Evolutionary conservation across 2,888 invertebrate genomes (phyloP).

Genomic region (Subacronicta megacephala): DNA sequence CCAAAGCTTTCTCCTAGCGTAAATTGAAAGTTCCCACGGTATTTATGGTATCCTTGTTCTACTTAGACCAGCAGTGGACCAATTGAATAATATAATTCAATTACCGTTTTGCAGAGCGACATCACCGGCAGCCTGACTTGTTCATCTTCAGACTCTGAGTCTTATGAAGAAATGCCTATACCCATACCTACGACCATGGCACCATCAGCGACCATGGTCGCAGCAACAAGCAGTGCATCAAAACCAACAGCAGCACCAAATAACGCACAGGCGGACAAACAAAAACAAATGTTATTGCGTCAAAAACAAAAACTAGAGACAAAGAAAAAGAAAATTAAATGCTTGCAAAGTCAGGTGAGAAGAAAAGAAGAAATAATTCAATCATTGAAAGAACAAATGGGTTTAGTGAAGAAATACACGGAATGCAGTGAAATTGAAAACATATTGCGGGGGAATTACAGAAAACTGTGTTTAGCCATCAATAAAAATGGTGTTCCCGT

Average conservation of each 20-base stretch:
- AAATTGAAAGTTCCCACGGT: no score
- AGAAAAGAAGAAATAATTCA: not conserved
- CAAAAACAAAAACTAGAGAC: not conserved
- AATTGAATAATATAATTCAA: not conserved
- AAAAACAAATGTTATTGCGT: not conserved
- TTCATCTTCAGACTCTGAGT: not conserved
- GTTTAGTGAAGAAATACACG: conserved; percentile 1
- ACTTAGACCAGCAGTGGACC: no score
- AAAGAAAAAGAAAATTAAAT: not conserved
- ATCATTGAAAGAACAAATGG: not conserved
- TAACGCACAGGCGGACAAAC: no score
- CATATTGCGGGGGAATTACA: conserved; percentile 10
- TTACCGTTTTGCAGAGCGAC: not conserved
- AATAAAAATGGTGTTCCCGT: not conserved
- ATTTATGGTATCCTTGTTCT: no score
- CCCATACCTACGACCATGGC: not conserved
- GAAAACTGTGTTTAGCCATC: not conserved
- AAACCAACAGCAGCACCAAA: no score
- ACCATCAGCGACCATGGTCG: not conserved
- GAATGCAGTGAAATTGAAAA: conserved; percentile 15
- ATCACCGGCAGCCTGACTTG: no score
- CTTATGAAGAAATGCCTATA: not conserved
- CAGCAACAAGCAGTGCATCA: not conserved
- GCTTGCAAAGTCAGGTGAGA: not conserved
- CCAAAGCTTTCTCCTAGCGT: no score